Percentiles rank a stretch among this genome's conserved stretches.
phyloP scores from a whole-genome alignment of 2,888 invertebrate genomes.

The Oligia fasciuncula region DNA sequence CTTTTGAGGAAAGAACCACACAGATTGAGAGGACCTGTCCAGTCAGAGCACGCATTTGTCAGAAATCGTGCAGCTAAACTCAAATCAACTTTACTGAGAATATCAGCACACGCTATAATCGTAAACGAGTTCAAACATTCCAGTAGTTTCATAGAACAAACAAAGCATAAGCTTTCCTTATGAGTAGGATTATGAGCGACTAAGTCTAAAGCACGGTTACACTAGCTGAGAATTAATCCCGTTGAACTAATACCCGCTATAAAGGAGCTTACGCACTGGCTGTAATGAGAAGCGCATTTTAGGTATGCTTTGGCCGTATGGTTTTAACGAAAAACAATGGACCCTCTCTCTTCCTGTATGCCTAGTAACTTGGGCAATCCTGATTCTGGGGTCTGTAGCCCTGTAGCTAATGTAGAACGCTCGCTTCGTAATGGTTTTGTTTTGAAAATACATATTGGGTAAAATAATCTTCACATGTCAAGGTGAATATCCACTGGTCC shows the following conservation, averaged over 20 bases:
- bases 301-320: conserved; percentile 7
- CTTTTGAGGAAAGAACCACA: too few species aligned
- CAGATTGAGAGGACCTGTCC: too few species aligned
- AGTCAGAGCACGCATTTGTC: too few species aligned
- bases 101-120: conserved; percentile 23
- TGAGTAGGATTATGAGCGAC: conserved; percentile 52
- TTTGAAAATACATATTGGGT: background rate
- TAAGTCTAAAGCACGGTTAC: conserved; percentile 47
- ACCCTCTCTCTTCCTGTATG: conserved; percentile 9
- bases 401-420: background rate
- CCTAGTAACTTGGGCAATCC: conserved; percentile 13
- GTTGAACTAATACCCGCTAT: conserved; percentile 43
- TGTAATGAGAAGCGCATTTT: conserved; percentile 16
- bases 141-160: conserved; percentile 44
- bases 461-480: background rate
- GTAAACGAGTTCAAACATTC: conserved; percentile 30
- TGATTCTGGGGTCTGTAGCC: background rate
- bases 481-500: background rate
- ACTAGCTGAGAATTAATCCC: conserved; percentile 51
- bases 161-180: conserved; percentile 42
- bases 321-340: background rate
- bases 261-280: conserved; percentile 37
- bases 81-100: background rate
- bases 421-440: background rate
- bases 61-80: too few species aligned